Evolutionary conservation across 2,797 vertebrate genomes (phyloP).

Genomic region (Pseudomugil gertrudae): DNA sequence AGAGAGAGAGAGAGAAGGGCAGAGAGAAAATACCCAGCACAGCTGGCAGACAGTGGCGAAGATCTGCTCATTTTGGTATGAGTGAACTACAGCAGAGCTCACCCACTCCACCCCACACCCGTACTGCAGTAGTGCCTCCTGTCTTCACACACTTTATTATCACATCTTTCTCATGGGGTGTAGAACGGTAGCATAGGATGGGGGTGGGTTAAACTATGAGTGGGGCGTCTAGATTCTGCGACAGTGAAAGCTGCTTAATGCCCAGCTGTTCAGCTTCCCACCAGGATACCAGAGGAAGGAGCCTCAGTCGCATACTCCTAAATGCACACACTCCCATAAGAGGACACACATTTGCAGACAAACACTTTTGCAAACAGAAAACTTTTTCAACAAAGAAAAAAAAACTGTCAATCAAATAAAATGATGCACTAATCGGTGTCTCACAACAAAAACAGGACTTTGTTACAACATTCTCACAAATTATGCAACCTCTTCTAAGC

Average conservation of each 20-base stretch:
- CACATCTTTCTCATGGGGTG: constrained; percentile 33
- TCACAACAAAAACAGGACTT: background rate
- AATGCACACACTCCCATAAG: constrained; percentile 9
- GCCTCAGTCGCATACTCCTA: constrained; percentile 41
- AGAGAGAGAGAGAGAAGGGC: constrained; percentile 4
- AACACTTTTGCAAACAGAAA: background rate
- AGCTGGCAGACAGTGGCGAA: constrained; percentile 42
- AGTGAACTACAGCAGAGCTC: constrained; percentile 26
- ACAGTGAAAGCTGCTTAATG: constrained; percentile 82
- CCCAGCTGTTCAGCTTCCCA: constrained; percentile 83
- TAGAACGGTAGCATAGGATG: constrained; percentile 29
- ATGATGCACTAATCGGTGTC: background rate
- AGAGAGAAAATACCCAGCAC: constrained; percentile 35
- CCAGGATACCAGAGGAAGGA: constrained; percentile 63
- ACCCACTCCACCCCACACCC: background rate
- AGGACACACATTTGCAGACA: background rate
- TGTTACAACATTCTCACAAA: background rate
- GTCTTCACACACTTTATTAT: constrained; percentile 24
- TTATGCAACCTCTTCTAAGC: background rate
- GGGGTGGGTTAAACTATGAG: constrained; percentile 62
- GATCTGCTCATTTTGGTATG: constrained; percentile 45
- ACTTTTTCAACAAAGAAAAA: background rate
- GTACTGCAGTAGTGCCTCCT: constrained; percentile 3
- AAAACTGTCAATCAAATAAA: background rate
- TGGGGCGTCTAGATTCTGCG: constrained; percentile 66